Base-by-base conservation (phyloP, 2,113 vertebrate genomes). In the Sminthopsis crassicaudata region DNA sequence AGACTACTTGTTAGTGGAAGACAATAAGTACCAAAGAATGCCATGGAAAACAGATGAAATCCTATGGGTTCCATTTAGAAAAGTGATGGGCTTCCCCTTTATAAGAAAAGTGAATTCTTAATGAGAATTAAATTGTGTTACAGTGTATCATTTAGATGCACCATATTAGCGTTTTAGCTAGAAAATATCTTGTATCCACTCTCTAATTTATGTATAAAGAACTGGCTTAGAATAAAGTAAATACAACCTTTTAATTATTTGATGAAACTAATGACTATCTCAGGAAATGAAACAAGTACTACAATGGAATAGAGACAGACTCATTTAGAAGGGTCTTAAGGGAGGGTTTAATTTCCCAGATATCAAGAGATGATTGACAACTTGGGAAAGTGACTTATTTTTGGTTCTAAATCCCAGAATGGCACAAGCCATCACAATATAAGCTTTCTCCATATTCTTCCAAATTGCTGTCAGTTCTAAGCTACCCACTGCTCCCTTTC, bases 211-310 rank as follows among this genome's bases (percentile, higher is more conserved):
- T 48, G 93, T 95, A 92, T 67, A 88, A 96, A 94, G 42, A 53
- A 95, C 36, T 84, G 93, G 92, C 24, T 24, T 46, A 91, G 51
- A 96, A n/a, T 84, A 96, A 96, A 5, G 0, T 46, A 97, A 97
- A 97, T 25, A 55, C 53, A 97, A 26, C 55, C 84, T 96, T 96
- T 96, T 94, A 97, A 96, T 91, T 93, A 53, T 93, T 57, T 93
- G 60, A 94, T 3, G 92, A 89, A 12, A 11, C 36, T 95, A 93
- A 93, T 46, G 1, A 84, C 90, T 91, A 54, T 96, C 89, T 96
- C 89, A 96, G 93, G 92, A 97, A 97, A 93, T 27, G n/a, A 95
- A 30, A 93, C 14, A 30, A 22, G 54, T 76, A 93, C 24, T 36
- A 57, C 51, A 94, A 91, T 48, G 25, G 1, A 89, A 51, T 30